These are phyloP conservation scores for Psix sp. DNA, from an alignment of 1,140 invertebrate genomes.

Conservation along the genomic window DNA sequence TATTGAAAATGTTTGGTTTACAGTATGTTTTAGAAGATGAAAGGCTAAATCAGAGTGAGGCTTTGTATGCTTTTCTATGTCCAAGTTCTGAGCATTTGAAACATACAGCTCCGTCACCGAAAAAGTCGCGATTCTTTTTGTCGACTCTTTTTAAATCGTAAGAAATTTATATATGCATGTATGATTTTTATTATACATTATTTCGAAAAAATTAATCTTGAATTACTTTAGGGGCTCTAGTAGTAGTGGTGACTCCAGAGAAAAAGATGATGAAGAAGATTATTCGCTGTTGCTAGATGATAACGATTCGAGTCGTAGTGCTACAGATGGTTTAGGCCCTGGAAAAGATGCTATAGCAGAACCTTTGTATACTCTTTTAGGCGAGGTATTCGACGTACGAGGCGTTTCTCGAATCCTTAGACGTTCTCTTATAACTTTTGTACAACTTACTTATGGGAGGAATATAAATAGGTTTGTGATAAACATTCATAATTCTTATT, in stretches of 20 bases:
- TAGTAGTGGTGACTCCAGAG: conserved; percentile 72
- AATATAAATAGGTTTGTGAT: conserved; percentile 87
- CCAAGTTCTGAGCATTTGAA: conserved; percentile 92
- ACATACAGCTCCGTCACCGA: conserved; percentile 84
- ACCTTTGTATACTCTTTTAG: conserved; percentile 89
- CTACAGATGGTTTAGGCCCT: conserved; percentile 78
- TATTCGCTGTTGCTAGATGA: conserved; percentile 84
- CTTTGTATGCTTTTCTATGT: conserved; percentile 91
- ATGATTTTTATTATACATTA: neutral
- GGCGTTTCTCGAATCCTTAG: conserved; percentile 92
- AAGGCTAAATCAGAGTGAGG: conserved; percentile 90
- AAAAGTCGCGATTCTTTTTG: conserved; percentile 90
- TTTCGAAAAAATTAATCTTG: neutral
- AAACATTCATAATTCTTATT: neutral
- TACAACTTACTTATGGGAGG: conserved; percentile 93
- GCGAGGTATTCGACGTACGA: conserved; percentile 92
- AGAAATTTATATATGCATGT: neutral
- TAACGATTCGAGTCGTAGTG: conserved; percentile 65
- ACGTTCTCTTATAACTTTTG: conserved; percentile 92
- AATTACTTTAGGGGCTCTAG: conserved; percentile 64
- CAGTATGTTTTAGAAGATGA: conserved; percentile 93
- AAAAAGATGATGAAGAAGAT: conserved; percentile 83
- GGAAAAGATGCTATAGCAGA: conserved; percentile 91
- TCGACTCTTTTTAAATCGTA: conserved; percentile 91
- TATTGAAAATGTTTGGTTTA: conserved; percentile 59